A percentile compares a stretch with the other conserved stretches of the same genome.
Evolutionary conservation across 2,888 invertebrate species (phyloP).

Genomic region (Pristionchus japonicus): DNA sequence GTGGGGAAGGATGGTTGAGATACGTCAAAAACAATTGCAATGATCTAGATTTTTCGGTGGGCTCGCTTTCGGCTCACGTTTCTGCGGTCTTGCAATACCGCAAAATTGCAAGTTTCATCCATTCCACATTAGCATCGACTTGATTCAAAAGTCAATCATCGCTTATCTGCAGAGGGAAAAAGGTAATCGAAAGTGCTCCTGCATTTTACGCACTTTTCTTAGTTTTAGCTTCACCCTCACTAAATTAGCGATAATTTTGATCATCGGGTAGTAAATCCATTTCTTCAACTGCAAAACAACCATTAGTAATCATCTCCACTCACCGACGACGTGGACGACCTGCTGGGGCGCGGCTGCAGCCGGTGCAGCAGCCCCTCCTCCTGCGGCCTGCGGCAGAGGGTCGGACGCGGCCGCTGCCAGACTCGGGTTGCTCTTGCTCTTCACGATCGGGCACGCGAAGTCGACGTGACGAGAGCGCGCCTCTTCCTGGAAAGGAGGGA

Average conservation of each 20-base stretch:
- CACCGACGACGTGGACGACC: not conserved
- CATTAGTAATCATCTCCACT: not conserved
- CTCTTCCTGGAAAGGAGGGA: slow-evolving; percentile 83
- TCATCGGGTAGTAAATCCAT: too few species aligned
- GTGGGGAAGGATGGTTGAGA: too few species aligned
- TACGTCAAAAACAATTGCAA: too few species aligned
- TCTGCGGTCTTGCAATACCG: too few species aligned
- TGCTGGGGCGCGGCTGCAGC: not conserved
- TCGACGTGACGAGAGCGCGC: slow-evolving; percentile 98
- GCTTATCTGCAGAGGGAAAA: too few species aligned
- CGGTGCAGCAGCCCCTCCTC: not conserved
- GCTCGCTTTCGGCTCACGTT: too few species aligned
- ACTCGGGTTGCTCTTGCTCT: slow-evolving; percentile 74
- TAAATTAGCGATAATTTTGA: too few species aligned
- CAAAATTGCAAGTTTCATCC: not conserved
- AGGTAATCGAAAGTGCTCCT: not conserved
- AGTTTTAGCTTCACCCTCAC: too few species aligned
- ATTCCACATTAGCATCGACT: not conserved
- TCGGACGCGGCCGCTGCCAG: slow-evolving; percentile 76
- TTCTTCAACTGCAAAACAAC: not conserved
- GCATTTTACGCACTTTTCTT: too few species aligned
- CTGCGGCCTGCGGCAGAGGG: slow-evolving; percentile 73
- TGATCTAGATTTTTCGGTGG: too few species aligned
- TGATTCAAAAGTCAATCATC: not conserved
- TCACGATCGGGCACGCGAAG: slow-evolving; percentile 78